phyloP scores from a whole-genome alignment of 2,888 invertebrate genomes.

The Scrobipalpa costella region DNA sequence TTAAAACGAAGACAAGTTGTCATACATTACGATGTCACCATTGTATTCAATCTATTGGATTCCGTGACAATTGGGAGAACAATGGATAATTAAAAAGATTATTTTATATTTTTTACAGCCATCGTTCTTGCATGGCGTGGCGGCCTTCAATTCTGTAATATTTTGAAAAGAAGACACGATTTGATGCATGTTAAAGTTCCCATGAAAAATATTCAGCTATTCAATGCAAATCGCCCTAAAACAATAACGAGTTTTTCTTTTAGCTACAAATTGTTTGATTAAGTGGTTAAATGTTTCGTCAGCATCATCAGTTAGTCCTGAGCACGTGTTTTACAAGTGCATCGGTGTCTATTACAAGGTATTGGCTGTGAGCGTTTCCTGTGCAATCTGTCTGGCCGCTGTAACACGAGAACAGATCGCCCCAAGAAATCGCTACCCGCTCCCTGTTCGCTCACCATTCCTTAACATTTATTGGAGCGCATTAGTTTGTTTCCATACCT shows the following conservation, averaged over 20 bases:
- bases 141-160: neutral
- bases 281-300: neutral
- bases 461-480: conserved; percentile 30
- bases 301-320: conserved; percentile 13
- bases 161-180: conserved; percentile 5
- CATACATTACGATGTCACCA: conserved; percentile 4
- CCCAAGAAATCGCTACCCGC: conserved; percentile 43
- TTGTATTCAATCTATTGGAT: neutral
- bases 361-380: conserved; percentile 48
- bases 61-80: neutral
- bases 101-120: neutral
- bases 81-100: neutral
- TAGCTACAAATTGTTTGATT: neutral
- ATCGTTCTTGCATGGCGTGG: neutral
- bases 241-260: conserved; percentile 20
- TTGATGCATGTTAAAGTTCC: conserved; percentile 1
- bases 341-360: conserved; percentile 50
- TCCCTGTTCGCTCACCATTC: conserved; percentile 26
- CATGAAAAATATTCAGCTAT: conserved; percentile 17
- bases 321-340: conserved; percentile 41
- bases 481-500: conserved; percentile 25
- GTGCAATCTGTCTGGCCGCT: conserved; percentile 45
- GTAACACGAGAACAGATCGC: conserved; percentile 52
- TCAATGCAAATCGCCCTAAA: conserved; percentile 8
- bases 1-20: neutral